Evolutionary conservation across 1,140 invertebrate species (phyloP).

Genomic region (Listronotus oregonensis): DNA sequence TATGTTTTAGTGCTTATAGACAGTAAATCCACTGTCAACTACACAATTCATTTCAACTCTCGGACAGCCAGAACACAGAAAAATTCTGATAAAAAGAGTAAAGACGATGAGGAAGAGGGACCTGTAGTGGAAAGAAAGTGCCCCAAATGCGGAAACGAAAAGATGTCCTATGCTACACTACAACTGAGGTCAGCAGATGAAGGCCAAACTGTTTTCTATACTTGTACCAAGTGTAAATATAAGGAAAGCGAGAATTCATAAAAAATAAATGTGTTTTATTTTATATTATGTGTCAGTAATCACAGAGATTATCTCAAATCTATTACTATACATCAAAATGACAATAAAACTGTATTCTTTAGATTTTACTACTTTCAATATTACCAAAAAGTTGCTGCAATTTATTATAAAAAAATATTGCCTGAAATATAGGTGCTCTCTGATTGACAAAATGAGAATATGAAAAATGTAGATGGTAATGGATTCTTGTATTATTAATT

Average conservation of each 20-base stretch:
- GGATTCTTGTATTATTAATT: too few relatives aligned
- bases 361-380: too few relatives aligned
- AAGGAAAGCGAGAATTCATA: constrained; percentile 57
- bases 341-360: too few relatives aligned
- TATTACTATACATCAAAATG: too few relatives aligned
- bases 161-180: constrained; percentile 93
- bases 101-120: constrained; percentile 69
- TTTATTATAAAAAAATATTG: too few relatives aligned
- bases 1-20: constrained; percentile 66
- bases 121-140: constrained; percentile 87
- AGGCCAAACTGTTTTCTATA: constrained; percentile 98
- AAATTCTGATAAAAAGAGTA: constrained; percentile 53
- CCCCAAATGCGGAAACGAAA: constrained; percentile 84
- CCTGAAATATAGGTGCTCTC: too few relatives aligned
- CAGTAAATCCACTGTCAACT: constrained; percentile 66
- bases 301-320: too few relatives aligned
- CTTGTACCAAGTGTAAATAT: constrained; percentile 92
- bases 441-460: too few relatives aligned
- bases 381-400: too few relatives aligned
- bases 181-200: constrained; percentile 97
- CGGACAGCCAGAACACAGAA: constrained; percentile 59
- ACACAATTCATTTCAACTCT: constrained; percentile 70
- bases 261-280: neutral
- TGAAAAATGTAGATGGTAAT: too few relatives aligned
- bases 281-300: too few relatives aligned